Conservation (phyloP, 1,140 invertebrate genomes). For the Papilio glaucus region DNA sequence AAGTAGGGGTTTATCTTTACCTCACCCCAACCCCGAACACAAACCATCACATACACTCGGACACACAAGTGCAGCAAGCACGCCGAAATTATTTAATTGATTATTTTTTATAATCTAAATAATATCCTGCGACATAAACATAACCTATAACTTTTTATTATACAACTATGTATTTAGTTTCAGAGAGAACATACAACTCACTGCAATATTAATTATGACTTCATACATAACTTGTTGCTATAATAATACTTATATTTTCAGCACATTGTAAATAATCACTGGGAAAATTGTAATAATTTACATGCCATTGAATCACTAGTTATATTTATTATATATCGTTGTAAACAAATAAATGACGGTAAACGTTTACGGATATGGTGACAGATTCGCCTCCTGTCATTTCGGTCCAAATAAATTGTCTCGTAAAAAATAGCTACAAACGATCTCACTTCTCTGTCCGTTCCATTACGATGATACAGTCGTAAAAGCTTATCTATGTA, state of each 20-base stretch:
- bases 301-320: neutral
- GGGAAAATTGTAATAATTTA: neutral
- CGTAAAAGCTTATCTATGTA: slow-evolving; percentile 10
- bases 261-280: slow-evolving; percentile 38
- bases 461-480: neutral
- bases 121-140: too few species aligned
- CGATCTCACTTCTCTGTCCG: neutral
- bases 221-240: neutral
- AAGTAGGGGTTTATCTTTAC: too few species aligned
- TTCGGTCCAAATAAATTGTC: neutral
- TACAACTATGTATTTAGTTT: neutral
- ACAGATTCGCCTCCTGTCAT: too few species aligned
- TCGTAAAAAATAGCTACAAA: neutral
- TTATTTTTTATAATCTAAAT: too few species aligned
- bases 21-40: too few species aligned
- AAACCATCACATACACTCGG: too few species aligned
- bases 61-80: too few species aligned
- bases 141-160: too few species aligned
- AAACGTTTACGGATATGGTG: too few species aligned
- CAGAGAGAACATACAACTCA: slow-evolving; percentile 32
- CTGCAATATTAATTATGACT: neutral
- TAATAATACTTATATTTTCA: neutral
- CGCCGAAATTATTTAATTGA: too few species aligned
- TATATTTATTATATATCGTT: too few species aligned
- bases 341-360: too few species aligned